Evolutionary conservation across 2,113 vertebrate species (phyloP).

Genomic region (Triplophysa rosa): DNA sequence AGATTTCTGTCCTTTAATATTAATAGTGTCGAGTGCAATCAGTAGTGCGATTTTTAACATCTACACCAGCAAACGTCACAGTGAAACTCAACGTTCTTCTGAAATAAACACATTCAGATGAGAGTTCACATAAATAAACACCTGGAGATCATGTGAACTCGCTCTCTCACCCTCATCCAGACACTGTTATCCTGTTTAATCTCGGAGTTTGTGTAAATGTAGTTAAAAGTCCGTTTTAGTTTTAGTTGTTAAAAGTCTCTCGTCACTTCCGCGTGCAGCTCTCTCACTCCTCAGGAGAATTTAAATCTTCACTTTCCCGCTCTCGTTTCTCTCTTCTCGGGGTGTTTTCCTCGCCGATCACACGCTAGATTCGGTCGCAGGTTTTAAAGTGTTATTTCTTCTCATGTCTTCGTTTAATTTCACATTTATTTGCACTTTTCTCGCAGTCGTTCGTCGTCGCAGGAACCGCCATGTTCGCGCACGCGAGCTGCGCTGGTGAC

Average conservation of each 20-base stretch:
- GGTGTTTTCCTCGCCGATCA: neutral
- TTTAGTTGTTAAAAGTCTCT: constrained; percentile 13
- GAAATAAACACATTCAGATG: neutral
- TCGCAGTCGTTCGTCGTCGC: constrained; percentile 57
- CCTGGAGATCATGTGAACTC: too few relatives aligned
- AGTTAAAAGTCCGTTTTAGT: neutral
- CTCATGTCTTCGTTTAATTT: constrained; percentile 39
- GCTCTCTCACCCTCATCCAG: neutral
- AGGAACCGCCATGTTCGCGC: constrained; percentile 77
- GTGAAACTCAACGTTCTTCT: too few relatives aligned
- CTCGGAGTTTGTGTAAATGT: neutral
- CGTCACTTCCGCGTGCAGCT: constrained; percentile 35
- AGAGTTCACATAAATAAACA: neutral
- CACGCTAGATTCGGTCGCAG: neutral
- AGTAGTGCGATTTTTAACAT: neutral
- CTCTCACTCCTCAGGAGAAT: neutral
- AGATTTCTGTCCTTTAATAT: too few relatives aligned
- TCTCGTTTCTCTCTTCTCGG: neutral
- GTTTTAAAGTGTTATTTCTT: neutral
- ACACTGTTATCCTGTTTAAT: neutral
- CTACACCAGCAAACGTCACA: neutral
- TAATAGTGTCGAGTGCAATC: neutral
- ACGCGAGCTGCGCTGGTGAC: constrained; percentile 77
- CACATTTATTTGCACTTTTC: constrained; percentile 58
- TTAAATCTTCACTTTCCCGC: neutral